Conservation (phyloP, 2,113 vertebrate genomes). For the Corydoras sp. region DNA sequence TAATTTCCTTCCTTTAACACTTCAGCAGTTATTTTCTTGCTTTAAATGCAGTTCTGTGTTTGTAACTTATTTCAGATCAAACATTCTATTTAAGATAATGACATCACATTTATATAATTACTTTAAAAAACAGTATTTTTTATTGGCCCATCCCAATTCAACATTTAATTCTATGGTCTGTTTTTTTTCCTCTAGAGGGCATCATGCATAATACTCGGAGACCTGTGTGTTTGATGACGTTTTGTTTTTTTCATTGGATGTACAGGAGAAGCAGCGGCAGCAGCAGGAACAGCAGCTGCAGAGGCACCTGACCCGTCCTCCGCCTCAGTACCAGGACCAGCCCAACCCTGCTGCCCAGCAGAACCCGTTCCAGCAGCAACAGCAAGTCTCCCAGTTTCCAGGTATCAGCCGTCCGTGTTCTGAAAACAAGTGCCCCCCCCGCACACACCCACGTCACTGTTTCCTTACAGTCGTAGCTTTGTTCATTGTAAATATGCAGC, state of each 20-base stretch:
- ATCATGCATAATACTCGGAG: too few relatives aligned
- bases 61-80: too few relatives aligned
- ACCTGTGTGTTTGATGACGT: background rate
- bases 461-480: slow-evolving; percentile 24
- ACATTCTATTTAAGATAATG: too few relatives aligned
- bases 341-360: slow-evolving; percentile 61
- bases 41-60: too few relatives aligned
- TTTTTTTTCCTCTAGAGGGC: too few relatives aligned
- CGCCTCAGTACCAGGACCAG: slow-evolving; percentile 95
- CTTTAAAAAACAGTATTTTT: too few relatives aligned
- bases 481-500: slow-evolving; percentile 4
- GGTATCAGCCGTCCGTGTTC: slow-evolving; percentile 53
- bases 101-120: too few relatives aligned
- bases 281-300: slow-evolving; percentile 88
- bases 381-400: slow-evolving; percentile 80
- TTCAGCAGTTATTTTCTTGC: too few relatives aligned
- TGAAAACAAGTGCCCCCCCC: background rate
- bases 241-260: slow-evolving; percentile 9
- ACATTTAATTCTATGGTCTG: too few relatives aligned
- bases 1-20: too few relatives aligned
- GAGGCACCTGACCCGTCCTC: slow-evolving; percentile 86
- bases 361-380: slow-evolving; percentile 75
- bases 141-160: too few relatives aligned
- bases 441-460: background rate
- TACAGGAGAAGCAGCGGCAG: slow-evolving; percentile 85